Percentiles rank a stretch among this genome's conserved stretches.
Conservation (phyloP, 2,797 vertebrate genomes). For the Valencia hispanica region DNA sequence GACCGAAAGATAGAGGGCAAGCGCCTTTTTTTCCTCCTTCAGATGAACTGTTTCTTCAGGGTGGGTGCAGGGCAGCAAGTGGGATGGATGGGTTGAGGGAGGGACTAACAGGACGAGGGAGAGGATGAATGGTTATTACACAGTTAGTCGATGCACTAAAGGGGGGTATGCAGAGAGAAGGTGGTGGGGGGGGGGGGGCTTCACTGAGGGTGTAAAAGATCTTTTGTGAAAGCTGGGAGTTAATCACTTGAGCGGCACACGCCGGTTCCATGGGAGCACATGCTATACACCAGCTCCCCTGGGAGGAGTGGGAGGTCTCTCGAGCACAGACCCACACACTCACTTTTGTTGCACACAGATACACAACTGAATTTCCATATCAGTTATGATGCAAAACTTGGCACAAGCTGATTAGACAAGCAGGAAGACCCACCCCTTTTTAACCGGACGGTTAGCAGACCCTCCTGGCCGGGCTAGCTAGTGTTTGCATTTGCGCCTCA, state of each 20-base stretch:
- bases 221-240: conserved; percentile 81
- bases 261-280: conserved; percentile 78
- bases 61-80: conserved; percentile 76
- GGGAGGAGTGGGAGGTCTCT: conserved; percentile 56
- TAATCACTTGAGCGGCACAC: conserved; percentile 88
- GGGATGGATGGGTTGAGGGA: conserved; percentile 56
- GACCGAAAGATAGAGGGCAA: conserved; percentile 64
- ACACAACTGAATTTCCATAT: conserved; percentile 77
- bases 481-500: conserved; percentile 66
- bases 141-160: conserved; percentile 72
- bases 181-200: conserved; percentile 1
- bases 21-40: conserved; percentile 64
- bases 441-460: conserved; percentile 63
- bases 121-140: conserved; percentile 70
- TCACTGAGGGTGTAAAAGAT: conserved; percentile 62
- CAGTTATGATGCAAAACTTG: conserved; percentile 82
- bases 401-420: conserved; percentile 51
- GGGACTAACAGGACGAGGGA: conserved; percentile 51
- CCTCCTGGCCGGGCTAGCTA: conserved; percentile 62
- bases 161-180: conserved; percentile 34
- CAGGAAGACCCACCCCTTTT: conserved; percentile 73
- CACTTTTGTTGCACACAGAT: conserved; percentile 30
- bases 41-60: conserved; percentile 76
- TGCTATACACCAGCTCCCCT: conserved; percentile 74
- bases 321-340: no score